Evolutionary conservation across 1,140 invertebrate species (phyloP).

Genomic region (Cardiocondyla obscurior): DNA sequence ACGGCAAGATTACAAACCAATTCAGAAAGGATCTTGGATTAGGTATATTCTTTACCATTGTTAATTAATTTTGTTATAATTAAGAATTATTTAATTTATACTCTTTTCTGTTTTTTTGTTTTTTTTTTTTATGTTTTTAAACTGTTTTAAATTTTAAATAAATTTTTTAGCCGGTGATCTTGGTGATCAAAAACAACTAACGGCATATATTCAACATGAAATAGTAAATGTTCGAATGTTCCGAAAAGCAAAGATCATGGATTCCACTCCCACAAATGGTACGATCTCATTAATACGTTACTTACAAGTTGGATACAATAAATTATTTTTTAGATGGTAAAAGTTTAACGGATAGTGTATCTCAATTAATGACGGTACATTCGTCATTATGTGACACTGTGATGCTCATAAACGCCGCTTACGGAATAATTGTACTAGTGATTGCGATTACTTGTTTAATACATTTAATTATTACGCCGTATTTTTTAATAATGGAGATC

Average conservation of each 20-base stretch:
- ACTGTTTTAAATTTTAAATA: neutral
- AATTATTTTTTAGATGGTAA: slow-evolving; percentile 61
- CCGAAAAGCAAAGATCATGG: slow-evolving; percentile 62
- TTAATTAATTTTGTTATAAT: neutral
- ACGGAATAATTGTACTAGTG: slow-evolving; percentile 86
- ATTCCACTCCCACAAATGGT: slow-evolving; percentile 71
- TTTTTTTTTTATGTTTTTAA: slow-evolving; percentile 17
- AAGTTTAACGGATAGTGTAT: slow-evolving; percentile 65
- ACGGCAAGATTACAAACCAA: slow-evolving; percentile 64
- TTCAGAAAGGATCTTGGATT: slow-evolving; percentile 73
- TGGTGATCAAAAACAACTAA: slow-evolving; percentile 61
- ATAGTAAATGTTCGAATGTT: slow-evolving; percentile 60
- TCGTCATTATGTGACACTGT: slow-evolving; percentile 77
- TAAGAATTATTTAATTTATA: no score
- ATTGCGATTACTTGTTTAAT: slow-evolving; percentile 88
- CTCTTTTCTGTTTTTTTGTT: no score
- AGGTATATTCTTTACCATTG: slow-evolving; percentile 56
- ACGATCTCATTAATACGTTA: neutral
- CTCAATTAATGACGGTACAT: slow-evolving; percentile 77
- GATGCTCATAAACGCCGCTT: slow-evolving; percentile 80
- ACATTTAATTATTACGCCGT: slow-evolving; percentile 89
- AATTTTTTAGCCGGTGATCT: slow-evolving; percentile 36
- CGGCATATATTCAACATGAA: slow-evolving; percentile 62
- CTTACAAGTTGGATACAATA: neutral
- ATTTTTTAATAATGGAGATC: slow-evolving; percentile 88